These are phyloP conservation scores for Drosophila funebris DNA, from an alignment of 1,140 invertebrate species.

Conservation along the genomic window DNA sequence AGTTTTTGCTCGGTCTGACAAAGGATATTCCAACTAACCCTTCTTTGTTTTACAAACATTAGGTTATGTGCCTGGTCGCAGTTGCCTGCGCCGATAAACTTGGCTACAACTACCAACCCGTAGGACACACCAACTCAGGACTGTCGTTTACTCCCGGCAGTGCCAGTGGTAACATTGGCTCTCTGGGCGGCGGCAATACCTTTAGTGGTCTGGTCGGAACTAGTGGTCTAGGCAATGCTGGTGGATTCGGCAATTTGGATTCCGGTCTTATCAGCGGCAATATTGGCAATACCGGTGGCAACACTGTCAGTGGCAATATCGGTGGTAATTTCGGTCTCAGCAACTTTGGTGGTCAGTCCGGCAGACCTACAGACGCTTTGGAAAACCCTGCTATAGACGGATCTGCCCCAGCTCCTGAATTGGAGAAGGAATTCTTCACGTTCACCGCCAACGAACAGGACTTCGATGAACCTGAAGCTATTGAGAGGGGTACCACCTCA, in stretches of 20 bases:
- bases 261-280: constrained; percentile 2
- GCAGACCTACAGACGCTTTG: constrained; percentile 34
- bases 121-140: constrained; percentile 60
- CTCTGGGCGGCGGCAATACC: constrained; percentile 2
- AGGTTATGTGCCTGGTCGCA: constrained; percentile 74
- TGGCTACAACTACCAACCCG: constrained; percentile 79
- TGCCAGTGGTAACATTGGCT: constrained; percentile 22
- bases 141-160: constrained; percentile 65
- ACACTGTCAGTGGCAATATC: constrained; percentile 2
- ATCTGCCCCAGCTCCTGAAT: constrained; percentile 60
- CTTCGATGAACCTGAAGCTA: constrained; percentile 57
- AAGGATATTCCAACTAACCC: constrained; percentile 35
- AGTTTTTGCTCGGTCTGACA: constrained; percentile 26
- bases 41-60: neutral
- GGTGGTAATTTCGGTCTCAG: constrained; percentile 15
- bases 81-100: constrained; percentile 76
- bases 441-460: constrained; percentile 64
- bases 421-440: constrained; percentile 73
- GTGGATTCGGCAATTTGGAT: constrained; percentile 38
- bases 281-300: neutral
- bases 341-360: constrained; percentile 23
- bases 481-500: constrained; percentile 44
- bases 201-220: constrained; percentile 13
- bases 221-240: constrained; percentile 22
- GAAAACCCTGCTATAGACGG: constrained; percentile 55